Evolutionary conservation across 2,797 vertebrate genomes (phyloP).

Genomic region (Sebastes itinus): DNA sequence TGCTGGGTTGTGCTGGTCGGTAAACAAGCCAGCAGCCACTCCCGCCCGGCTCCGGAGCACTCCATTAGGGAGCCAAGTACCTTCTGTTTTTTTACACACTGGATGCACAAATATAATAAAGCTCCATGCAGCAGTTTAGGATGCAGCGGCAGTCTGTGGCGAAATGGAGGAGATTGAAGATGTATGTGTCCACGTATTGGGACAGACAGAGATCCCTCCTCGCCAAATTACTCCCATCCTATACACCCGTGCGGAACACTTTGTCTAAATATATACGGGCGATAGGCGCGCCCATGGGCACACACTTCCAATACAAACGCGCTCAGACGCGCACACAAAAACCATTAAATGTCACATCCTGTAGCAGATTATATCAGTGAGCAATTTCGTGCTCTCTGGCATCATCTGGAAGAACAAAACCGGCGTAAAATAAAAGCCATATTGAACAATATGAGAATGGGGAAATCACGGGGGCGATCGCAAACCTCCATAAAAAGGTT

Average conservation of each 20-base stretch:
- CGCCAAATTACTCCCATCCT: conserved; percentile 67
- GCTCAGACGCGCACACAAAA: conserved; percentile 30
- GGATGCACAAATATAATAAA: conserved; percentile 84
- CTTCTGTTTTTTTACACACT: conserved; percentile 67
- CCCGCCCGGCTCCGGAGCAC: conserved; percentile 52
- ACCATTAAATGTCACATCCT: conserved; percentile 64
- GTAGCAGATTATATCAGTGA: conserved; percentile 61
- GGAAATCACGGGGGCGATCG: conserved; percentile 37
- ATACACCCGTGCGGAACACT: conserved; percentile 33
- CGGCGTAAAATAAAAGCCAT: conserved; percentile 59
- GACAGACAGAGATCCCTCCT: conserved; percentile 70
- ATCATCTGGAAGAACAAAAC: conserved; percentile 61
- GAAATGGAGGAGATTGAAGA: conserved; percentile 78
- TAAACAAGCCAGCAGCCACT: conserved; percentile 68
- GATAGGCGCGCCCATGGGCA: conserved; percentile 23
- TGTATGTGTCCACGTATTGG: conserved; percentile 74
- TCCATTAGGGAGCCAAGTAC: conserved; percentile 76
- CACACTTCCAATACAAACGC: conserved; percentile 25
- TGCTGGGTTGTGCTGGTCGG: conserved; percentile 40
- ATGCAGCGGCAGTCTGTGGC: conserved; percentile 62
- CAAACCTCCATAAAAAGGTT: conserved; percentile 45
- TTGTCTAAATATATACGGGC: conserved; percentile 54
- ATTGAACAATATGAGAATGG: conserved; percentile 55
- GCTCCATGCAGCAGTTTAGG: conserved; percentile 52
- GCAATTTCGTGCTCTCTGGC: conserved; percentile 55